These are phyloP conservation scores for Anniella stebbinsi DNA, from an alignment of 2,797 vertebrate genomes.

Conservation along the genomic window DNA sequence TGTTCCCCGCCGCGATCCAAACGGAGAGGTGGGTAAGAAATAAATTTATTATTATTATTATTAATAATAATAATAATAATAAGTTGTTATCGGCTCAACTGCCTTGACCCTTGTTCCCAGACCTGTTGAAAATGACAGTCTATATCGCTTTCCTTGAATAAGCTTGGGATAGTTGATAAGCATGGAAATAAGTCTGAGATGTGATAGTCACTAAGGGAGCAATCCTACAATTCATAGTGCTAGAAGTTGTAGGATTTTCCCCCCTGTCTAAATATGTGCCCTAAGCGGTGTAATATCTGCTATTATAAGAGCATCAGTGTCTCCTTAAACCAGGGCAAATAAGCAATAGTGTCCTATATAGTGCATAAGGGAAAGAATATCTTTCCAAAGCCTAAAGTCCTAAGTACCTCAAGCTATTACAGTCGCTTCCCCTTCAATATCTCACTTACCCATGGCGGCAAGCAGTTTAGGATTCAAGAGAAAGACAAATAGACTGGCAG, in stretches of 20 bases:
- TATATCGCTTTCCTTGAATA: neutral
- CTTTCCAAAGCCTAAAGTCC: neutral
- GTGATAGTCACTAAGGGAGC: neutral
- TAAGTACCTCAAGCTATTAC: neutral
- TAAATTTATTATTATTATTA: no score
- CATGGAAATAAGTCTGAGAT: neutral
- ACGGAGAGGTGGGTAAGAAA: no score
- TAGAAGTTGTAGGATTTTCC: no score
- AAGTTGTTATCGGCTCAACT: neutral
- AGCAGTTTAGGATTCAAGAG: neutral
- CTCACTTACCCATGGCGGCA: neutral
- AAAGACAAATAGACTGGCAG: neutral
- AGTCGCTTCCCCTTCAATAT: neutral
- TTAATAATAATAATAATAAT: no score
- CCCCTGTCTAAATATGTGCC: no score
- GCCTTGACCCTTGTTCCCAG: neutral
- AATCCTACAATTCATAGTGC: neutral
- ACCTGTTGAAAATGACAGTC: neutral
- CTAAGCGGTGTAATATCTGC: neutral
- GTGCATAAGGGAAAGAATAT: neutral
- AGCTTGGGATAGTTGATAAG: neutral
- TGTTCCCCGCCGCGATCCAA: no score
- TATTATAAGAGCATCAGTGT: neutral
- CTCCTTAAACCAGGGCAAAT: neutral
- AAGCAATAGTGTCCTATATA: neutral